Base-by-base conservation (phyloP, 2,888 invertebrate species). In the Tricholauxania praeusta region DNA sequence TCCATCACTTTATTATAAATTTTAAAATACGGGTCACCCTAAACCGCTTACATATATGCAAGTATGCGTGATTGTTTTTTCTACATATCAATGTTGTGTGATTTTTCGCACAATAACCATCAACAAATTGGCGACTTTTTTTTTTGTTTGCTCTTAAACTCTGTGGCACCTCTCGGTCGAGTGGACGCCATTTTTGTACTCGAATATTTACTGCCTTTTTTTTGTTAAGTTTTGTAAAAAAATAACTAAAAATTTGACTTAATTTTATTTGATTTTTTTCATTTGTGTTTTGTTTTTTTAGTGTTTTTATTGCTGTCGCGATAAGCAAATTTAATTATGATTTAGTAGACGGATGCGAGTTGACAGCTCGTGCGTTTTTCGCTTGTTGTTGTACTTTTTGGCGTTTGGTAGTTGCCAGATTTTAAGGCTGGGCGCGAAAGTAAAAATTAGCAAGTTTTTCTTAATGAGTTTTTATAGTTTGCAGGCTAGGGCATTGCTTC, bases 51-150 rank as follows among this genome's bases (percentile, higher is more conserved):
- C 19, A 32, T 47, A 63, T 57, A 32, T 70, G 48, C 10, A 70
- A 52, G 4, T 39, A 52, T 68, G 39, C 14, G 28, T 53, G 12
- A 39, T n/a, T 53, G 47, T 69, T 70, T 52, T 74, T 74, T 75
- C 76, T 75, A 77, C 78, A 76, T 79, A 79, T 79, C 22, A 17
- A 49, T 80, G 79, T 69, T 74, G 76, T 82, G 79, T 79, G 80
- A 75, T 73, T 73, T 75, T 75, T 75, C 75, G 70, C 75, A 71
- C 75, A 75, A 73, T 75, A 73, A 73, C 68, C 71, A 75, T 75
- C 75, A 12, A 69, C 62, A 75, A 73, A 72, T 60, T 69, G 59
- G 28, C 57, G 67, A 60, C 65, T 62, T 70, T 68, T 70, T 72
- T 74, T 72, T 51, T 71, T 71, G 72, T 55, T 39, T 10, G 39